Base-by-base conservation (phyloP, 2,888 invertebrate genomes). In the Cryptus viduatorius region DNA sequence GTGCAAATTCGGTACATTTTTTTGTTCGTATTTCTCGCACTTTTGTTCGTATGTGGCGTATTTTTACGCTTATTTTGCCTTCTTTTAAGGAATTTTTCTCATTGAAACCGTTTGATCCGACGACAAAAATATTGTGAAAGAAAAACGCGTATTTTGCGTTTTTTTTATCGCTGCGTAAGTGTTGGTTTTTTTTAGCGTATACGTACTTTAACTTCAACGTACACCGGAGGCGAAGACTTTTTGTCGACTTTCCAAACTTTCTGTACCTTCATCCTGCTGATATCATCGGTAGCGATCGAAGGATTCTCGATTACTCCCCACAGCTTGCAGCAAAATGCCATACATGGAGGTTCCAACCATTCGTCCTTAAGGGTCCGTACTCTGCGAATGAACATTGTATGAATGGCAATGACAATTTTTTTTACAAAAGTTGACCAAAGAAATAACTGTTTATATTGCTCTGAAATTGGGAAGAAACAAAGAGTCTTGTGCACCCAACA, bases 291-390 rank as follows among this genome's bases (percentile, higher is more conserved):
- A 53, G 53, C 72, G 16, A 2, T 64, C n/a, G 79, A 8, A 69
- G 50, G 10, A 14, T 85, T 14, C 4, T 85, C 56, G 14, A 86
- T 37, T 0, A 76, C 19, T 12, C 50, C 86, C 85, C 87, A 90
- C 44, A 92, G 84, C 78, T 79, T 81, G 64, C 90, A 92, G 46
- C 86, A 86, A 1, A 91, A 72, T 14, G 87, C 79, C 88, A 92
- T 89, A 7, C 65, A 48, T 0, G 92, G 92, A 31, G 89, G 5
- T 1, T 83, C 46, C 0, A 89, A 5, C 92, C 92, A 93, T 71
- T 91, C 88, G 5, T 87, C 67, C 42, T 90, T 89, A n/a, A 89
- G 59, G 14, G 46, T 8, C 19, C 87, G 86, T 14, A 90, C 24
- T 8, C 89, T 89, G 46, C 31, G 78, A 83, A 53, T 24, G 16